phyloP scores from a whole-genome alignment of 2,888 invertebrate species.

The Tipula confusa region DNA sequence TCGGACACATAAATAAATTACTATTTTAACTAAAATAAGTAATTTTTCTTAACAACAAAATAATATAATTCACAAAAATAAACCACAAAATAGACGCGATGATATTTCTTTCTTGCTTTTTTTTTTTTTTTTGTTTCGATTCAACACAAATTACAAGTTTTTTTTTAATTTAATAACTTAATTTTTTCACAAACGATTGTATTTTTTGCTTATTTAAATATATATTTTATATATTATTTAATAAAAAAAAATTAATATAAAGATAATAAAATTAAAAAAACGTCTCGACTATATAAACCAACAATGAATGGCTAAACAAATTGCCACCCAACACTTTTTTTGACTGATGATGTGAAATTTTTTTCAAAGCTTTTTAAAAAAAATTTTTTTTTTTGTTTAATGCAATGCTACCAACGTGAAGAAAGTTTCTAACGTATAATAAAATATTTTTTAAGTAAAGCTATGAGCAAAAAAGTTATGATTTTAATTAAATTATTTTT shows the following conservation, averaged over 20 bases:
- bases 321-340: slow-evolving; percentile 42
- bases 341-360: slow-evolving; percentile 38
- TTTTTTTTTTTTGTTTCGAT: no score
- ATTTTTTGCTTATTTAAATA: neutral
- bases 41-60: neutral
- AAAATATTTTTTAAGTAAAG: neutral
- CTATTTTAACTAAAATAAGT: neutral
- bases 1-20: neutral
- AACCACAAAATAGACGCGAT: neutral
- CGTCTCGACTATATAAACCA: slow-evolving; percentile 8
- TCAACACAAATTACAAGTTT: neutral
- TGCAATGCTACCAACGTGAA: neutral
- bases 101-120: neutral
- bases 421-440: no score
- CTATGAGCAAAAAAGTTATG: neutral
- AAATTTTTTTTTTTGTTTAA: neutral
- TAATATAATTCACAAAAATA: neutral
- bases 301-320: slow-evolving; percentile 26
- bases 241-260: neutral
- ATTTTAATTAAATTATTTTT: no score
- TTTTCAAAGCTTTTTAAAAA: slow-evolving; percentile 28
- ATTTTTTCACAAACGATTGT: neutral
- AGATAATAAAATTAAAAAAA: slow-evolving; percentile 7
- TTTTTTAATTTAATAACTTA: neutral
- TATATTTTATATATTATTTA: neutral